Base-by-base conservation (phyloP, 2,797 vertebrate genomes). In the Chaenodraco wilsoni region DNA sequence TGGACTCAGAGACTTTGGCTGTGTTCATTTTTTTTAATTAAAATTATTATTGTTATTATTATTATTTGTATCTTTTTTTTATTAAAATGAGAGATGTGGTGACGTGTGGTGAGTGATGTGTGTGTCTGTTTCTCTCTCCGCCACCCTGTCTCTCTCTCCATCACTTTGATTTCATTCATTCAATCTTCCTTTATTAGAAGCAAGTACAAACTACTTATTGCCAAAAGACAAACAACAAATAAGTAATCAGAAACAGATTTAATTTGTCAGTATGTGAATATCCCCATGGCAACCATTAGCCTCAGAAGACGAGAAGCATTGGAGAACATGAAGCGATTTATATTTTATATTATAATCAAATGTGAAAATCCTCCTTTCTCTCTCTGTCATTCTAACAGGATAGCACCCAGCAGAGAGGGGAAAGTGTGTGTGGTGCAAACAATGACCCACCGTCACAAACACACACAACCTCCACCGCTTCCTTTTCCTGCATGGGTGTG, bases 401-500 rank as follows among this genome's bases (percentile, higher is more conserved):
- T 83, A 69, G 59, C 69, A 59, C 49, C n/a, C 45, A 44, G 27
- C 48, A 65, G 46, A 59, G 63, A 62, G 49, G 68, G 82, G 72
- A 81, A 83, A 78, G 67, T 23, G 66, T 23, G 41, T 74, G 61
- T 72, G 4, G 43, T 37, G 60, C 65, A 74, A 87, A 88, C 87
- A 88, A 85, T 89, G 76, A 80, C 74, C 80, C 59, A 69, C 59
- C 45, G 27, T 51, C 55, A 48, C 17, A 33, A 61, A 60, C 72
- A 64, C 61, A 85, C 79, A 72, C 70, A 69, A 43, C 61, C 63
- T 31, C 73, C 77, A 64, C 71, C 21, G 10, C 84, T 84, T 82
- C 87, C 81, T 81, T 88, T 90, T 92, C 90, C 84, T 90, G 80
- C 93, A 89, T 83, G 94, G 93, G 93, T 65, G 71, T 89, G 75